Evolutionary conservation across 1,140 invertebrate species (phyloP), one percentile per base, ranked within the genome.

Genomic region (Pentalonia nigronervosa): DNA sequence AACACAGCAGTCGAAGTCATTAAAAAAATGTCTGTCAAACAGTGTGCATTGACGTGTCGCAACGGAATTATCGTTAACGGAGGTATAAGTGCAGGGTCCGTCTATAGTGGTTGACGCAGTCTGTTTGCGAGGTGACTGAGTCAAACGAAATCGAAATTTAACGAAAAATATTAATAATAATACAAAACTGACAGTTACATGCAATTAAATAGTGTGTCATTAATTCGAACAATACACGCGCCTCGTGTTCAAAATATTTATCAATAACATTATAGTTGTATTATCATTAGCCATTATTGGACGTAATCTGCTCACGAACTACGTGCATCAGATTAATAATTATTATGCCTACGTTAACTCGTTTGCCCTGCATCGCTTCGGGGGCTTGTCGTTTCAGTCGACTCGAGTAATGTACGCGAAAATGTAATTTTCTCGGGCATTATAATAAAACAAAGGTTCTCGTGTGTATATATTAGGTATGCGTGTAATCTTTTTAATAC

Each of bases 261-360:
- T 87, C 45, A 87, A 87, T n/a, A n/a, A 87, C 14, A 47, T 87
- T 87, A 20, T 48, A 48, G 87, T 53, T 14, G 21, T 89, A n/a
- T 76, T 76, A 34, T 87, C 86, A n/a, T 84, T 45, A 84, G 60
- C n/a, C n/a, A n/a, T 50, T 34, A n/a, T 21, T 20, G n/a, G 6
- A 36, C 87, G 87, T 53, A 50, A 89, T 89, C 87, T 47, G 48
- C n/a, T 48, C 87, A 89, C 87, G 87, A 88, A 50, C 47, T 50
- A 47, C 48, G 87, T 53, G 87, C n/a, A 36, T 53, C 87, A 89
- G n/a, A 89, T 53, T 50, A 34, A 20, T 47, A 36, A 53, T 53
- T 23, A 36, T 83, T 83, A 83, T 1, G 4, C 41, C 41, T 41
- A 41, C 47, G 30, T 87, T 34, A n/a, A 21, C 11, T 87, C 1